Evolutionary conservation across 2,888 invertebrate species (phyloP), one percentile per base, ranked within the genome.

Genomic region (Drosophila quinaria): DNA sequence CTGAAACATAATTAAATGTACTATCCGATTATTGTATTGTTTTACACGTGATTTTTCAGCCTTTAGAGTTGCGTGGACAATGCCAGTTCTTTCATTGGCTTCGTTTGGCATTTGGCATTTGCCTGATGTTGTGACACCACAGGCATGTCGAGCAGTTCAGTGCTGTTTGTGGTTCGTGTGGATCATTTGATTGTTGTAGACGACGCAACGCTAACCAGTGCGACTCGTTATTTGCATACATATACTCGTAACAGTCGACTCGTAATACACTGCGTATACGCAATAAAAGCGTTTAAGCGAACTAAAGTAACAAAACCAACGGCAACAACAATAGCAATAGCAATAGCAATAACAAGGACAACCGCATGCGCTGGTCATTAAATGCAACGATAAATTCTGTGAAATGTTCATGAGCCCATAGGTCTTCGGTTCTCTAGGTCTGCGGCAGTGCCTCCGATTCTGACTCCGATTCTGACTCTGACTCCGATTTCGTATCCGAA

Each of bases 321-420:
- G 49, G 13, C 63, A 51, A 44, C 56, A 69, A 51, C 61, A 51
- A 44, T 54, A 70, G 47, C 59, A 70, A 68, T n/a, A 62, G 47
- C 70, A 66, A 66, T 41, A 63, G 25, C 25, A 25, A 66, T 37
- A 63, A 66, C 58, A 54, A 66, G 65, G 56, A 74, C 62, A 70
- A 65, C 80, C 84, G 74, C 81, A 78, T 85, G 87, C 68, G 54
- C 66, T 68, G 79, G 59, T 67, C 85, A 87, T 85, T 85, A 85
- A 85, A 82, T 85, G 85, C 84, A 80, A 80, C 87, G 73, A 87
- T 85, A 87, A 85, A 85, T 85, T 85, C 56, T 54, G 61, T 56
- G 44, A 11, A 33, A 46, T 13, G 58, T 54, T 46, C 67, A 51
- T 51, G 59, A 46, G 51, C 9, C 42, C 58, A n/a, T 59, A 41